Conservation (phyloP, 1,140 invertebrate species). For the Solenopsis fugax region DNA sequence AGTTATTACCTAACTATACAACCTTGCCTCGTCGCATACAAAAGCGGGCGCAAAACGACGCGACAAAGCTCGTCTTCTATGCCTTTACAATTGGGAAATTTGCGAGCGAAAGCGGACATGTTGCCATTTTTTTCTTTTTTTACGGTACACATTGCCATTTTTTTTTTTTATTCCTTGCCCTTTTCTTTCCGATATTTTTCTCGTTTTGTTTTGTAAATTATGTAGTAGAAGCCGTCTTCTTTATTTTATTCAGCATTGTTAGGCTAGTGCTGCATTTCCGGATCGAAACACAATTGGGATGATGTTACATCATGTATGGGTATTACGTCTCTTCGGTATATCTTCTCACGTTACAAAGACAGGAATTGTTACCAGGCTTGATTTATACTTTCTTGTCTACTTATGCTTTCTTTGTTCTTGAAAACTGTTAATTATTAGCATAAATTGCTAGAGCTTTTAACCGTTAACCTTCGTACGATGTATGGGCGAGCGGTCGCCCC, state of each 20-base stretch:
- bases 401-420: not conserved
- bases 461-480: slow-evolving; percentile 8
- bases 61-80: not conserved
- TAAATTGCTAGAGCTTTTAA: not conserved
- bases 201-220: not conserved
- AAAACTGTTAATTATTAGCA: slow-evolving; percentile 5
- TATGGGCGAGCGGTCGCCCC: not conserved
- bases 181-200: not conserved
- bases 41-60: slow-evolving; percentile 42
- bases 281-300: not conserved
- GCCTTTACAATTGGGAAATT: slow-evolving; percentile 24
- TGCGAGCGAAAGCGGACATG: not conserved
- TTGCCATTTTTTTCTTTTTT: not conserved
- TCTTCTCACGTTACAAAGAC: slow-evolving; percentile 23
- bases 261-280: not conserved
- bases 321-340: not conserved
- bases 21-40: slow-evolving; percentile 40
- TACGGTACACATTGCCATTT: not conserved
- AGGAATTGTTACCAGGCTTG: not conserved
- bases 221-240: not conserved
- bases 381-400: slow-evolving; percentile 46
- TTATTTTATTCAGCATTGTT: not conserved
- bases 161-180: not conserved
- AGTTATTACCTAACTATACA: slow-evolving; percentile 63
- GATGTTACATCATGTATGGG: not conserved